Evolutionary conservation across 2,797 vertebrate species (phyloP).

Genomic region (Argyrosomus regius): DNA sequence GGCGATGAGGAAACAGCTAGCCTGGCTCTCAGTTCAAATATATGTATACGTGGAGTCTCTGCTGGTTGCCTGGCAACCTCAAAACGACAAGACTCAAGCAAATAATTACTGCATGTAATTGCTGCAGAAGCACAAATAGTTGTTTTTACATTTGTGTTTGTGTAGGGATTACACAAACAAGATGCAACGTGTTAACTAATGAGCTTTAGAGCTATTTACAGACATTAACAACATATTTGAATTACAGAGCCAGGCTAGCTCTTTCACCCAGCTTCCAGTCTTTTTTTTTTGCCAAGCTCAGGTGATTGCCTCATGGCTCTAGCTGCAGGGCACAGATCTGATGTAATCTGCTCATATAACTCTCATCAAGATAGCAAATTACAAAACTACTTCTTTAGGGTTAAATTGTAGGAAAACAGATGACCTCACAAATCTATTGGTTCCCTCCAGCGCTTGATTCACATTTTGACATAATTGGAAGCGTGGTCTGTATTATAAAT

Average conservation of each 20-base stretch:
- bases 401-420: not conserved
- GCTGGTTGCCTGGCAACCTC: not conserved
- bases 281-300: slow-evolving; percentile 1
- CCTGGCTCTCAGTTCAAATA: not conserved
- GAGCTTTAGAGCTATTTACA: not conserved
- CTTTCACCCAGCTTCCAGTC: not conserved
- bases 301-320: not conserved
- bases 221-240: not conserved
- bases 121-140: too few relatives aligned
- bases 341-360: not conserved
- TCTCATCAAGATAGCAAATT: not conserved
- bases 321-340: not conserved
- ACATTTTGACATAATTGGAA: slow-evolving; percentile 8
- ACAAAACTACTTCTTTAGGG: not conserved
- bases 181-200: not conserved
- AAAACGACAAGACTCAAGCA: not conserved
- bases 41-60: not conserved
- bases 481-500: slow-evolving; percentile 1
- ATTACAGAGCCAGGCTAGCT: not conserved
- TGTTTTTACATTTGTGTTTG: not conserved
- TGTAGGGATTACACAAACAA: not conserved
- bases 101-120: not conserved
- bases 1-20: not conserved
- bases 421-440: not conserved
- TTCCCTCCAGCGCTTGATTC: not conserved